A percentile compares a stretch with the other conserved stretches of the same genome.
Conservation (phyloP, 2,888 invertebrate genomes). For the Cantharis nigra region DNA sequence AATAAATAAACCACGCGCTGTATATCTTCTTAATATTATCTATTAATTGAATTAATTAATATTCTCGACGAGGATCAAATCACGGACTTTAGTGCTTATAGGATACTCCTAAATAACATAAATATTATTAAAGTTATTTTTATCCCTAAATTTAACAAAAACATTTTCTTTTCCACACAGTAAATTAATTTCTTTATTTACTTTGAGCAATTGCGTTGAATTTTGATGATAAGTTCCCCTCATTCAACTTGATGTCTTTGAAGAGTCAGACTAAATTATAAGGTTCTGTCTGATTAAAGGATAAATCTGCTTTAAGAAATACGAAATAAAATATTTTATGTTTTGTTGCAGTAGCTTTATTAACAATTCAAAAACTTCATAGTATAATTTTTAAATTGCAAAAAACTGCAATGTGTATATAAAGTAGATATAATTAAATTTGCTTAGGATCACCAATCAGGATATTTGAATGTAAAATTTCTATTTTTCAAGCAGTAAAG, state of each 20-base stretch:
- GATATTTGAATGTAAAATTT: too few relatives aligned
- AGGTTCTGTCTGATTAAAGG: neutral
- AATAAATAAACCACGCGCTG: neutral
- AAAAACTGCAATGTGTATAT: neutral
- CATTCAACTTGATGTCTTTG: neutral
- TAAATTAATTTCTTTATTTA: neutral
- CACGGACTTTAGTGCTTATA: neutral
- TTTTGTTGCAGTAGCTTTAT: neutral
- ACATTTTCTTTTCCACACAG: neutral
- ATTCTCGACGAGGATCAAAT: neutral
- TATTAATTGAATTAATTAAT: neutral
- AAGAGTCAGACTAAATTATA: neutral
- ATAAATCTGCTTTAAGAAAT: neutral
- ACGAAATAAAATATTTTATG: neutral
- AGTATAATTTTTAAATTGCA: neutral
- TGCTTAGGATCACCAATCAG: neutral
- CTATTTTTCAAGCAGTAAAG: too few relatives aligned
- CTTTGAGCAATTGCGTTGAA: neutral
- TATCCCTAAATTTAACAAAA: neutral
- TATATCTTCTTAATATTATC: neutral
- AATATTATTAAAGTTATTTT: neutral
- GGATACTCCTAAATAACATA: neutral
- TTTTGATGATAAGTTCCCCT: neutral
- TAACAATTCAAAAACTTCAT: neutral
- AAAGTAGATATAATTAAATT: neutral